Conservation (phyloP, 2,113 vertebrate genomes). For the Helogale parvula region DNA sequence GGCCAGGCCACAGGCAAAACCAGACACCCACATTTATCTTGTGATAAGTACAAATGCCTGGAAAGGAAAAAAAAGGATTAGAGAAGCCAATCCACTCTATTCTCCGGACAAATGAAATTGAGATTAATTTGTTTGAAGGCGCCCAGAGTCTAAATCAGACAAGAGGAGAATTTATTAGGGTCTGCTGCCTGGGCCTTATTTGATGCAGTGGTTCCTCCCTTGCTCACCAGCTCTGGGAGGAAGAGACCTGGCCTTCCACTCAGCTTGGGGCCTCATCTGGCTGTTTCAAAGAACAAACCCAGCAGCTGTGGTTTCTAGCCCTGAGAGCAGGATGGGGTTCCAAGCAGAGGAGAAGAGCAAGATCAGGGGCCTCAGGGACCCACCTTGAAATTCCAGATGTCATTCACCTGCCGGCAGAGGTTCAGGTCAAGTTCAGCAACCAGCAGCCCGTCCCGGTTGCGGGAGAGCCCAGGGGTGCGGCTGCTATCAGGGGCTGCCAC, state of each 20-base stretch:
- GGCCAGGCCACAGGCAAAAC: background rate
- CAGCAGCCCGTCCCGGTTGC: constrained; percentile 92
- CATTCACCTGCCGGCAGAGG: constrained; percentile 93
- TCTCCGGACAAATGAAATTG: constrained; percentile 64
- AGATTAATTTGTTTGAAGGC: constrained; percentile 64
- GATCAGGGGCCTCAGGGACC: background rate
- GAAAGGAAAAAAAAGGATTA: constrained; percentile 59
- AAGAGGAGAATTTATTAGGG: background rate
- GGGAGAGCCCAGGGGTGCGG: constrained; percentile 93
- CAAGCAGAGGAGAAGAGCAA: background rate
- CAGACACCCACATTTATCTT: constrained; percentile 48
- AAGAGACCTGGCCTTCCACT: background rate
- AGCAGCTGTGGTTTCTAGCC: fast-evolving
- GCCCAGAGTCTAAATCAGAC: constrained; percentile 59
- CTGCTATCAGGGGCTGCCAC: constrained; percentile 94
- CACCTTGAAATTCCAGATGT: constrained; percentile 98
- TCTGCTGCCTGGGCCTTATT: background rate
- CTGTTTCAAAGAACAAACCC: background rate
- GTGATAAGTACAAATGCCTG: constrained; percentile 42
- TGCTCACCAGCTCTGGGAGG: background rate
- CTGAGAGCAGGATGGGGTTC: background rate
- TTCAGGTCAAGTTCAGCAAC: constrained; percentile 95
- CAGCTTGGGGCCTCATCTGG: fast-evolving
- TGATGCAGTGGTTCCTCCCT: background rate
- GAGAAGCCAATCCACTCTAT: constrained; percentile 29